Base-by-base conservation (phyloP, 2,113 vertebrate genomes). In the Lichenostomus cassidix region DNA sequence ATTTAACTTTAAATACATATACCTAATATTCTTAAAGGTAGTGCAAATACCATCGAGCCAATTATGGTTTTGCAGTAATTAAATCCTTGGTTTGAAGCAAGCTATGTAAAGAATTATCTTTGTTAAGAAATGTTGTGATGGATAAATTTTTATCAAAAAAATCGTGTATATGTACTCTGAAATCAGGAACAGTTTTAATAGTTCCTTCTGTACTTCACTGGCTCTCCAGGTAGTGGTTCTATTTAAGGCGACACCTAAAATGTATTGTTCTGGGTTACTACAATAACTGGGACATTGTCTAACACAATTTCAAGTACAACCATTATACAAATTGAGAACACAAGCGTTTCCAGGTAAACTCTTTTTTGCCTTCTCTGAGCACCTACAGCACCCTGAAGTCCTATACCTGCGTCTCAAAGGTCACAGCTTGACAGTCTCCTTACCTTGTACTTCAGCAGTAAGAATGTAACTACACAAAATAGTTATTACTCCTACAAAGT, bases 211-310 rank as follows among this genome's bases (percentile, higher is more conserved):
- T 68, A 73, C 52, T 65, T 94, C 24, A 69, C 15, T 46, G 58
- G 44, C 58, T 89, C 59, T 87, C 81, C 74, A 94, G 68, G 83
- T 5, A 0, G 64, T 50, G 69, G 16, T 75, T 94, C 84, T 94
- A 93, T 92, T 96, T 91, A 89, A 89, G 78, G 89, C n/a, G 83
- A 64, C 41, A 58, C 37, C 94, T 91, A 52, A 87, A 89, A 94
- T 44, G 27, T 47, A 85, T 58, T 94, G 82, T 93, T 94, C 91
- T 79, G 64, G 88, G 78, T 89, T 94, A 89, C 37, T 75, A 73
- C 67, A 67, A 52, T 73, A 97, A 95, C 73, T 92, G 65, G 90
- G 83, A 95, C 92, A 78, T 2, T 39, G 39, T 42, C 56, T 83
- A 93, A 91, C 82, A 82, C 49, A 77, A 76, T 63, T 96, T 94